Conservation (phyloP, 1,140 invertebrate species). For the Bombus picipes region DNA sequence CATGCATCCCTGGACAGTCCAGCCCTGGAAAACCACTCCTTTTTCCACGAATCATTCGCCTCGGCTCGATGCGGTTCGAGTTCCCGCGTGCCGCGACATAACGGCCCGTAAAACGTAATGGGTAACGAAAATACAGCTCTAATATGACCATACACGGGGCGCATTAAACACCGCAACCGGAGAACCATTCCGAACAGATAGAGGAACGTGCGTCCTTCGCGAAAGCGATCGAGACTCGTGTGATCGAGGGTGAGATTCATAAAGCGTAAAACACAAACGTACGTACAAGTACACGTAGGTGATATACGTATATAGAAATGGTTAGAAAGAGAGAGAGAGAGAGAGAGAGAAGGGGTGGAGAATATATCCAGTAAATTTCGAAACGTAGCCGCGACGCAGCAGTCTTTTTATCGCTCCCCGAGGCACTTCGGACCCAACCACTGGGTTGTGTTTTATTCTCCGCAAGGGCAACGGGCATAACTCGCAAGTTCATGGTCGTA, state of each 20-base stretch:
- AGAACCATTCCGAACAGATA: conserved; percentile 15
- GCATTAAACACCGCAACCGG: conserved; percentile 36
- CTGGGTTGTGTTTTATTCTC: conserved; percentile 34
- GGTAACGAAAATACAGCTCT: conserved; percentile 53
- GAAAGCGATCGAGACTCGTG: conserved; percentile 17
- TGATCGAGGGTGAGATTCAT: conserved; percentile 45
- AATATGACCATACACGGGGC: conserved; percentile 38
- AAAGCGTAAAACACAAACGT: conserved; percentile 5
- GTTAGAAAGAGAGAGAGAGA: background rate
- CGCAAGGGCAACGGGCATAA: conserved; percentile 33
- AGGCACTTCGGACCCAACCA: conserved; percentile 12
- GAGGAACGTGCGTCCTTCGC: conserved; percentile 9
- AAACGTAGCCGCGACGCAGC: background rate
- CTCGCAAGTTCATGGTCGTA: conserved; percentile 51
- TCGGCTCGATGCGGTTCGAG: background rate
- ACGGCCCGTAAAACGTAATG: conserved; percentile 61
- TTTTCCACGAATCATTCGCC: background rate
- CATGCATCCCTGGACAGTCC: background rate
- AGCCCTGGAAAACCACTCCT: background rate
- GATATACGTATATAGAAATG: too few species aligned
- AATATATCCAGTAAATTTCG: conserved; percentile 22
- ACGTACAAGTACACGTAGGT: background rate
- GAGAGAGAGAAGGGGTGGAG: background rate
- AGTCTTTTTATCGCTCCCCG: conserved; percentile 43
- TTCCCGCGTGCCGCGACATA: conserved; percentile 44